These are phyloP conservation scores for Mustela nigripes DNA, from an alignment of 2,113 vertebrate species.

Conservation along the genomic window DNA sequence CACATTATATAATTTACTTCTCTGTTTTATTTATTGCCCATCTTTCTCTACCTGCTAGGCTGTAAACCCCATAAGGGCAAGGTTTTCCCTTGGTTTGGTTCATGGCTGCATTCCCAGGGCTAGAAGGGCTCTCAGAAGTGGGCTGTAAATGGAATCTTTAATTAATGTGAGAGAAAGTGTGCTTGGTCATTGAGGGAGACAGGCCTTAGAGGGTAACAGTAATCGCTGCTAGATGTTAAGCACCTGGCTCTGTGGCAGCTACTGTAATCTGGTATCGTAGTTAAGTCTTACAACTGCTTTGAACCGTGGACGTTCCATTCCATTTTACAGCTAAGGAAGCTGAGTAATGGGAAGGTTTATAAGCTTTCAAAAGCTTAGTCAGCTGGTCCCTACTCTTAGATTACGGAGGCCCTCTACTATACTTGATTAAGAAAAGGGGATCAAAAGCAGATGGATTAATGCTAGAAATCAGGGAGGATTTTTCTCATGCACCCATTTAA, in stretches of 20 bases:
- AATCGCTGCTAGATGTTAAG: neutral
- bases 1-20: neutral
- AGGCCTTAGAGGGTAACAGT: neutral
- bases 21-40: neutral
- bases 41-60: neutral
- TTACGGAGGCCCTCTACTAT: neutral
- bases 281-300: neutral
- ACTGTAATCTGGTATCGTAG: neutral
- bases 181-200: neutral
- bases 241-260: neutral
- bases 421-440: neutral
- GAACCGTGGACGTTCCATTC: too few species aligned
- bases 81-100: neutral
- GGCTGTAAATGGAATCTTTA: neutral
- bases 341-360: neutral
- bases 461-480: conserved; percentile 7
- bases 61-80: neutral
- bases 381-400: neutral
- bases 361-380: neutral
- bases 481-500: neutral
- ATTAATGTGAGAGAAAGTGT: neutral
- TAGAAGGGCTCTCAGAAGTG: neutral
- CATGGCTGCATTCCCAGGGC: neutral
- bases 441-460: neutral
- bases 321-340: neutral